Evolutionary conservation across 2,888 invertebrate genomes (phyloP).

Genomic region (Dichetophora obliterata): DNA sequence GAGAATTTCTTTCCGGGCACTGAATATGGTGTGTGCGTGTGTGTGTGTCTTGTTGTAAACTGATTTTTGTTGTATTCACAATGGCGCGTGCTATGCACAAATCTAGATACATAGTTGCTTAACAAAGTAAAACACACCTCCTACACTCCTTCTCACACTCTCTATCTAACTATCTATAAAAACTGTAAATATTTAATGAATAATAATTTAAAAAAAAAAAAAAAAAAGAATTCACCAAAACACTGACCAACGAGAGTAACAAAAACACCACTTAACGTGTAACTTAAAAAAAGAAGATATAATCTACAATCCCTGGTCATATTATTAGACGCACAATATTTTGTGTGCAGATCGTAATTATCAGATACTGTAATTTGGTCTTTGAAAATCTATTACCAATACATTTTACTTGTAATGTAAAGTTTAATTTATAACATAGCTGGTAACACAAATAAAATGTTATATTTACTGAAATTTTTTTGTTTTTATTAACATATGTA

Average conservation of each 20-base stretch:
- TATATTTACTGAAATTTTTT: too few species aligned
- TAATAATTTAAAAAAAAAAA: neutral
- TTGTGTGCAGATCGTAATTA: too few species aligned
- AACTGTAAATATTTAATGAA: conserved; percentile 22
- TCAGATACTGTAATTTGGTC: too few species aligned
- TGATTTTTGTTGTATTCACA: neutral
- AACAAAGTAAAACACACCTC: neutral
- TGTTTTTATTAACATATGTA: too few species aligned
- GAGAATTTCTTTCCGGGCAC: conserved; percentile 69
- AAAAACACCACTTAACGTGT: conserved; percentile 36
- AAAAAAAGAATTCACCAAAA: neutral
- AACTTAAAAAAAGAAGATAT: neutral
- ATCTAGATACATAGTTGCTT: neutral
- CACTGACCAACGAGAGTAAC: conserved; percentile 8
- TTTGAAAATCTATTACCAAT: too few species aligned
- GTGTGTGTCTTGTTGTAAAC: conserved; percentile 15
- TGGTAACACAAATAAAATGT: too few species aligned
- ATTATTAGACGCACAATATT: too few species aligned
- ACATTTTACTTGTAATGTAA: too few species aligned
- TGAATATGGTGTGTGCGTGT: conserved; percentile 67
- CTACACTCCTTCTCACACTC: neutral
- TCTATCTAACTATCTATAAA: neutral
- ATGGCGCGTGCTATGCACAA: neutral
- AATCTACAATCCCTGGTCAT: neutral
- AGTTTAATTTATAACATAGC: too few species aligned